Conservation (phyloP, 2,888 invertebrate genomes). For the Trichopoda pennipes region DNA sequence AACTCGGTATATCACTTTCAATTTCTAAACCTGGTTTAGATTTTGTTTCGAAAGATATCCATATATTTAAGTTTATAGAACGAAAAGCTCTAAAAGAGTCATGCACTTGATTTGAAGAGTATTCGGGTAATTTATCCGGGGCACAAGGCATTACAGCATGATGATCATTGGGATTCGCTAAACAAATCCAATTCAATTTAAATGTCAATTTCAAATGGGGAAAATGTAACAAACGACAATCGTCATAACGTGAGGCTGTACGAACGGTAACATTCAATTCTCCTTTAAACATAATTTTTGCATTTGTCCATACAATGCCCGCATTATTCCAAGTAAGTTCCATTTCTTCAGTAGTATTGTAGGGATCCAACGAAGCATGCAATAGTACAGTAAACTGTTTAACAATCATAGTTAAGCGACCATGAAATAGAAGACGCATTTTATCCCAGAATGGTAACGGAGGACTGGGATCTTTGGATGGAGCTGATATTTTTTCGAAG, state of each 20-base stretch:
- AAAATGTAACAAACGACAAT: slow-evolving; percentile 94
- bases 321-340: slow-evolving; percentile 97
- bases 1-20: slow-evolving; percentile 85
- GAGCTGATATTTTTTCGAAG: slow-evolving; percentile 92
- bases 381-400: slow-evolving; percentile 93
- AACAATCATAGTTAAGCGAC: slow-evolving; percentile 93
- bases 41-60: slow-evolving; percentile 89
- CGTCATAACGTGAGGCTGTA: slow-evolving; percentile 99
- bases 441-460: slow-evolving; percentile 99
- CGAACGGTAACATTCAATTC: slow-evolving; percentile 96
- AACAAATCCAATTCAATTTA: slow-evolving; percentile 94
- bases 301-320: slow-evolving; percentile 97
- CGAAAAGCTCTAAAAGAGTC: slow-evolving; percentile 98
- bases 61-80: slow-evolving; percentile 90
- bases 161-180: slow-evolving; percentile 97
- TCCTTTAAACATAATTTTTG: slow-evolving; percentile 94
- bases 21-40: slow-evolving; percentile 82
- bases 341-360: slow-evolving; percentile 99
- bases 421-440: slow-evolving; percentile 94
- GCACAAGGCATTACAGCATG: slow-evolving; percentile 97
- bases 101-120: slow-evolving; percentile 96
- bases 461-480: slow-evolving; percentile 95
- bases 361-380: slow-evolving; percentile 98
- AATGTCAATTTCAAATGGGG: slow-evolving; percentile 92
- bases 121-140: slow-evolving; percentile 97